Conservation (phyloP, 2,113 vertebrate species). For the Ictalurus furcatus region DNA sequence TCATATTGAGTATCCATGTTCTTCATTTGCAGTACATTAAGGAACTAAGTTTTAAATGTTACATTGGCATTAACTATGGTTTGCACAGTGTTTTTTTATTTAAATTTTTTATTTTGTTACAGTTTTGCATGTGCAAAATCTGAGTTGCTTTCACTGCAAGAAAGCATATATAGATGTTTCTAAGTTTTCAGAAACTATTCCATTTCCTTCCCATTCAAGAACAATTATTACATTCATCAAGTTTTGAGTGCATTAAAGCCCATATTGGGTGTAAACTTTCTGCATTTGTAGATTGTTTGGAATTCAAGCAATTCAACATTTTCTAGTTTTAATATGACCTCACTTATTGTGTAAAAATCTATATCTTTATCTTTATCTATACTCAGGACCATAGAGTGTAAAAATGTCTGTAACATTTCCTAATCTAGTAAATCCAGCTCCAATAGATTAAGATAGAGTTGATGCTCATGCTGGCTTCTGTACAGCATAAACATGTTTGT, state of each 20-base stretch:
- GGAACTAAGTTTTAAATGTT: conserved; percentile 49
- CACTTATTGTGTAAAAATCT: neutral
- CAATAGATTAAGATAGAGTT: neutral
- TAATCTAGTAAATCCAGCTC: neutral
- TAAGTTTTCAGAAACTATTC: neutral
- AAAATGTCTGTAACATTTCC: neutral
- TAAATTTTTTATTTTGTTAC: neutral
- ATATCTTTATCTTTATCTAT: neutral
- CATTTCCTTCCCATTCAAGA: neutral
- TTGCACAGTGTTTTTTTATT: conserved; percentile 30
- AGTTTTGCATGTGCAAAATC: conserved; percentile 20
- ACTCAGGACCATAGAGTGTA: neutral
- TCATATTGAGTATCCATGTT: neutral
- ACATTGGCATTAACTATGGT: conserved; percentile 61
- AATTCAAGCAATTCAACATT: neutral
- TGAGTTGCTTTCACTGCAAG: conserved; percentile 28
- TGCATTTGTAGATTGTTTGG: neutral
- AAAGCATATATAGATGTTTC: neutral
- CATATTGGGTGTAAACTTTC: neutral
- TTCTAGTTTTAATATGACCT: neutral
- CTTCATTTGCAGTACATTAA: conserved; percentile 4
- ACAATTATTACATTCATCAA: neutral
- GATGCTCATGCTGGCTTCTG: neutral
- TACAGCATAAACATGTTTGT: neutral
- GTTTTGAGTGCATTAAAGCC: neutral